A percentile compares a stretch with the other conserved stretches of the same genome.
Conservation (phyloP, 2,113 vertebrate genomes). For the Petrocephalus microphthalmus region DNA sequence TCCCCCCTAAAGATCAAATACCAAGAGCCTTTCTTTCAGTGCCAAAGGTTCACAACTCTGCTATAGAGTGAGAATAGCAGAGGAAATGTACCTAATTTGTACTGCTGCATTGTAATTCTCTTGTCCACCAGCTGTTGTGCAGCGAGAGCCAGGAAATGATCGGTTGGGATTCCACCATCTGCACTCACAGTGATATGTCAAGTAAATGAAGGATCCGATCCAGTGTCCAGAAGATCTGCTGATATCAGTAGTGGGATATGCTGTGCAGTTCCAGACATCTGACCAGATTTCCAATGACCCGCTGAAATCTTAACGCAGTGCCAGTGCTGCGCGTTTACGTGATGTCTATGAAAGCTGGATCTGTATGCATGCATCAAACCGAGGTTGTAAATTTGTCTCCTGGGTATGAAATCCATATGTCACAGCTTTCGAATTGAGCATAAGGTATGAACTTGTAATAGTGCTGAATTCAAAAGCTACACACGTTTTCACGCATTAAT, state of each 20-base stretch:
- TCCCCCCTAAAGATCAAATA: not conserved
- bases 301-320: not conserved
- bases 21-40: not conserved
- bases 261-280: not conserved
- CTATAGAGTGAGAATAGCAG: not conserved
- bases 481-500: not conserved
- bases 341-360: not conserved
- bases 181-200: not conserved
- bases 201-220: not conserved
- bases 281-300: not conserved
- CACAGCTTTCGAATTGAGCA: not conserved
- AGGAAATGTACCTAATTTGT: not conserved
- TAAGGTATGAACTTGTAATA: not conserved
- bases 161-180: conserved; percentile 1
- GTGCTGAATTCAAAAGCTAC: not conserved
- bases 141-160: not conserved
- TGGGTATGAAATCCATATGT: not conserved
- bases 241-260: not conserved
- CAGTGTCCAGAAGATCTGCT: not conserved
- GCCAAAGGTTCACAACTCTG: not conserved
- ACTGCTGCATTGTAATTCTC: not conserved
- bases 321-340: not conserved
- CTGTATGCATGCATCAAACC: not conserved
- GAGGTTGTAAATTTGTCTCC: not conserved
- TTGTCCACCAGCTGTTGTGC: not conserved